Evolutionary conservation across 2,797 vertebrate genomes (phyloP).

Genomic region (Protosalanx chinensis): DNA sequence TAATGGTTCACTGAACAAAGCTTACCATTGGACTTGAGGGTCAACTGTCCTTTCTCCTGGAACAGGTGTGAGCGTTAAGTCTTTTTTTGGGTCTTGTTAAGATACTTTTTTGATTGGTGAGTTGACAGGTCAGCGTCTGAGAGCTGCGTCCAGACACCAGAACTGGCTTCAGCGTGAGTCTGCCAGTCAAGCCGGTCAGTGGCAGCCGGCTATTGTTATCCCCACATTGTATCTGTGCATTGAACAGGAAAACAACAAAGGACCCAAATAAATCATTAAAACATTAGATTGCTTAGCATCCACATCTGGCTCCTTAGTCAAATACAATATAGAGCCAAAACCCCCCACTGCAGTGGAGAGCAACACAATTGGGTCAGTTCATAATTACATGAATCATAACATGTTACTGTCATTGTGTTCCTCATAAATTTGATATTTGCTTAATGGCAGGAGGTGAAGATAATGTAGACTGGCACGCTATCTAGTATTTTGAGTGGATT

Average conservation of each 20-base stretch:
- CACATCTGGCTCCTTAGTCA: constrained; percentile 70
- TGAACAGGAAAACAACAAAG: constrained; percentile 71
- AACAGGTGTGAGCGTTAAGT: constrained; percentile 40
- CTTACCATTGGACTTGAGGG: constrained; percentile 45
- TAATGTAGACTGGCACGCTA: constrained; percentile 43
- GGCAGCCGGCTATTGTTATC: constrained; percentile 69
- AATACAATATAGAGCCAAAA: constrained; percentile 46
- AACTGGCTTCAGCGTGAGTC: constrained; percentile 56
- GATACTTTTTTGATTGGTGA: constrained; percentile 34
- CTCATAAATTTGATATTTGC: constrained; percentile 44
- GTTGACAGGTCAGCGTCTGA: constrained; percentile 45
- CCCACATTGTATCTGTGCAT: constrained; percentile 68
- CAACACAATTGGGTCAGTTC: constrained; percentile 69
- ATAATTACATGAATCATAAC: constrained; percentile 65
- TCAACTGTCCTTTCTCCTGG: constrained; percentile 29
- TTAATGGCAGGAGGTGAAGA: constrained; percentile 35
- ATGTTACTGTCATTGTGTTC: constrained; percentile 59
- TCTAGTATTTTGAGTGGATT: constrained; percentile 31
- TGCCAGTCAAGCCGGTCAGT: constrained; percentile 69
- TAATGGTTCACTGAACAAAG: constrained; percentile 49
- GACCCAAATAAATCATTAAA: constrained; percentile 74
- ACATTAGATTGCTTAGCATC: constrained; percentile 65
- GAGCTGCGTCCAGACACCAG: constrained; percentile 42
- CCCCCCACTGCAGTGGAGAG: constrained; percentile 55
- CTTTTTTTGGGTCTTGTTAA: constrained; percentile 29